phyloP scores from a whole-genome alignment of 2,113 vertebrate genomes.

The Ariopsis seemanni region DNA sequence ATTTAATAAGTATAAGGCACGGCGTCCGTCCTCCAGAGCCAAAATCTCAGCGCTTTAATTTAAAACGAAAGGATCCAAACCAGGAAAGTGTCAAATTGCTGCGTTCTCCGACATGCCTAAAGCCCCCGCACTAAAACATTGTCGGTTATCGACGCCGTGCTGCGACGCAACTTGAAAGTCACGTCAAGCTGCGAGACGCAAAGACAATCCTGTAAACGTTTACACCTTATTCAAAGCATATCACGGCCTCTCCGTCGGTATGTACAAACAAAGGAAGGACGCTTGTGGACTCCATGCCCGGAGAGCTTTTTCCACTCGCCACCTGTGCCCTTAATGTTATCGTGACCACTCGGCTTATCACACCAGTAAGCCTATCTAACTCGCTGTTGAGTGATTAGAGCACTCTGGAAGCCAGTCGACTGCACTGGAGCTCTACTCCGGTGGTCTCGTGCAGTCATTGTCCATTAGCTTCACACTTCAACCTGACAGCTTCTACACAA shows the following conservation, averaged over 20 bases:
- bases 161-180: not conserved
- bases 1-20: conserved; percentile 44
- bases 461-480: conserved; percentile 20
- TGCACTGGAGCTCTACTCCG: conserved; percentile 32
- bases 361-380: conserved; percentile 30
- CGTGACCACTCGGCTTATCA: not conserved
- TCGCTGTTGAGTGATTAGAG: conserved; percentile 47
- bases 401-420: conserved; percentile 18
- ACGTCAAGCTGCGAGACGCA: not conserved
- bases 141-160: conserved; percentile 12
- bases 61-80: conserved; percentile 21
- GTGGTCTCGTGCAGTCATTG: conserved; percentile 43
- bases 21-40: conserved; percentile 24
- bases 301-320: not conserved
- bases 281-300: not conserved
- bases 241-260: not conserved
- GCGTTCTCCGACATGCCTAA: conserved; percentile 16
- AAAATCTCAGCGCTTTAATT: conserved; percentile 19
- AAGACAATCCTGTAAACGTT: not conserved
- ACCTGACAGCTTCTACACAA: conserved; percentile 9
- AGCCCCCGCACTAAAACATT: conserved; percentile 23
- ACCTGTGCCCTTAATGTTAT: conserved; percentile 15
- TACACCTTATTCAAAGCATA: not conserved
- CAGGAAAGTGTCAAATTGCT: conserved; percentile 36
- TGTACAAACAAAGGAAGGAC: not conserved